These are phyloP conservation scores for Hydrocynus forskahlii DNA, from an alignment of 2,797 vertebrate species.

Conservation along the genomic window DNA sequence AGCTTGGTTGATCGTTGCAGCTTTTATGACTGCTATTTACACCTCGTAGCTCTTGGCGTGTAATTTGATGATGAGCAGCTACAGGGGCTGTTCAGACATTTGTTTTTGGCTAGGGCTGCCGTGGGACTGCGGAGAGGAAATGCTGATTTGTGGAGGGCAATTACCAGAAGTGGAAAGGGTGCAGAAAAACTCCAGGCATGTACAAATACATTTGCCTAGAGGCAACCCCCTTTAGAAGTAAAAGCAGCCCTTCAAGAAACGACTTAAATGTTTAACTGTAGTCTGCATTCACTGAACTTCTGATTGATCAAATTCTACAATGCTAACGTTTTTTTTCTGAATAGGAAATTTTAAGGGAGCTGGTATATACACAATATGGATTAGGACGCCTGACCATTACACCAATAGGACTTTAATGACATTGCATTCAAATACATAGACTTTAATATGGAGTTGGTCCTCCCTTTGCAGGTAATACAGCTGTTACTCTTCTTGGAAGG, in stretches of 20 bases:
- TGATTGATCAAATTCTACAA: neutral
- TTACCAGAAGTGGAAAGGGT: slow-evolving; percentile 54
- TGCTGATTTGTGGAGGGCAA: slow-evolving; percentile 35
- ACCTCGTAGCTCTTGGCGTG: slow-evolving; percentile 73
- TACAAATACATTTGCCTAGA: neutral
- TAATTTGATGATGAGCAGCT: slow-evolving; percentile 79
- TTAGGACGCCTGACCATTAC: too few relatives aligned
- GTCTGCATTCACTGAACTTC: neutral
- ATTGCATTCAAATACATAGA: too few relatives aligned
- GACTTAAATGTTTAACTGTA: neutral
- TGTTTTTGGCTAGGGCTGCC: slow-evolving; percentile 38
- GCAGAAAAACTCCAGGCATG: slow-evolving; percentile 15
- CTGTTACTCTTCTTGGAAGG: too few relatives aligned
- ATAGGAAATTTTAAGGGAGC: too few relatives aligned
- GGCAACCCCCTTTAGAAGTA: neutral
- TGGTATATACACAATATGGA: too few relatives aligned
- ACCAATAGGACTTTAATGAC: too few relatives aligned
- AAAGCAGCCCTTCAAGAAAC: neutral
- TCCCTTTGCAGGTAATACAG: too few relatives aligned
- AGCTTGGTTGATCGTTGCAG: slow-evolving; percentile 63
- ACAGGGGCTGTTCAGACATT: slow-evolving; percentile 54
- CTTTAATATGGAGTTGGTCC: too few relatives aligned
- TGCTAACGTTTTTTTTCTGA: neutral
- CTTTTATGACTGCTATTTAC: slow-evolving; percentile 80
- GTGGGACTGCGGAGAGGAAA: slow-evolving; percentile 1